Conservation (phyloP, 2,888 invertebrate species). For the Trachelus stipa region DNA sequence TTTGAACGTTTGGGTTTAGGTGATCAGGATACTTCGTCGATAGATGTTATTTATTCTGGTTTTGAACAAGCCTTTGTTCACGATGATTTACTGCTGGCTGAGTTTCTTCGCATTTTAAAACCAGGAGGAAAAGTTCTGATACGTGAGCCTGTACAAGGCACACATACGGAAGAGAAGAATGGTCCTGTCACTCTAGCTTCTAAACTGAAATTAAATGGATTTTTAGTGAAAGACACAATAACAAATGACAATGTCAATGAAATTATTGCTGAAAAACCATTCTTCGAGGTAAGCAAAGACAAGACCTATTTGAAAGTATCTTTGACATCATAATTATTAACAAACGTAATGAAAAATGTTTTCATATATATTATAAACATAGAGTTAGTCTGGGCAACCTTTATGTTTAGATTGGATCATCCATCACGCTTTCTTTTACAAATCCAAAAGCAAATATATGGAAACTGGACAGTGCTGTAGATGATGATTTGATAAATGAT, state of each 20-base stretch:
- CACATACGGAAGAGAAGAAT: conserved; percentile 29
- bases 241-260: conserved; percentile 37
- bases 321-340: conserved; percentile 77
- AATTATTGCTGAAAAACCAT: conserved; percentile 54
- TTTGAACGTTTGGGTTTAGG: conserved; percentile 61
- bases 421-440: conserved; percentile 69
- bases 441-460: conserved; percentile 72
- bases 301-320: conserved; percentile 64
- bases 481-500: conserved; percentile 86
- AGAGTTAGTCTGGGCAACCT: conserved; percentile 13
- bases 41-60: conserved; percentile 73
- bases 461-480: conserved; percentile 82
- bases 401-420: conserved; percentile 70
- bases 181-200: conserved; percentile 62
- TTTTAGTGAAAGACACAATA: conserved; percentile 63
- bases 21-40: conserved; percentile 71
- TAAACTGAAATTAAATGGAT: conserved; percentile 75
- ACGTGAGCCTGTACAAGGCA: conserved; percentile 64
- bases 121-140: conserved; percentile 73
- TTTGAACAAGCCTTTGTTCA: conserved; percentile 59
- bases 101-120: conserved; percentile 73
- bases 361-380: not conserved
- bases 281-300: conserved; percentile 45
- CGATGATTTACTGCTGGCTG: conserved; percentile 67
- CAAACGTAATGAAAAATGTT: conserved; percentile 8